These are phyloP conservation scores for Coregonus ussuriensis DNA, from an alignment of 2,797 vertebrate species.

Conservation along the genomic window DNA sequence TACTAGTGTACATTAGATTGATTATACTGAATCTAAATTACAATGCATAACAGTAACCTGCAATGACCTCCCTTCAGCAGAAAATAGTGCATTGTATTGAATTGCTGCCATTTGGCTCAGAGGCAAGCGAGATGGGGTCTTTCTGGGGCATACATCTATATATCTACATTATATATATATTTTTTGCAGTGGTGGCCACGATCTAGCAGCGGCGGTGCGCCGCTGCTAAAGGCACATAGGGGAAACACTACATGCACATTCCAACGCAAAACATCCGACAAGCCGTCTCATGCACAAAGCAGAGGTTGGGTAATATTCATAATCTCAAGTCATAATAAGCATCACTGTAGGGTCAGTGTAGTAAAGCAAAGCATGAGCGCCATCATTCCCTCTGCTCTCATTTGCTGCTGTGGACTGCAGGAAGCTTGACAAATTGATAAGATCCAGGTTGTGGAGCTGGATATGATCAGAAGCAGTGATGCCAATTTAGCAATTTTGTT, in stretches of 20 bases:
- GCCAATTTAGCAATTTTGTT: too few relatives aligned
- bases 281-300: constrained; percentile 40
- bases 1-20: neutral
- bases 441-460: neutral
- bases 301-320: constrained; percentile 23
- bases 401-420: neutral
- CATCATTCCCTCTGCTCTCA: constrained; percentile 14
- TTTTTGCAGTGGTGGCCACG: too few relatives aligned
- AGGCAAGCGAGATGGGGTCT: constrained; percentile 22
- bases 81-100: constrained; percentile 22
- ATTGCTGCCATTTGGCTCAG: constrained; percentile 12
- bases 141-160: too few relatives aligned
- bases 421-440: constrained; percentile 8
- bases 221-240: too few relatives aligned
- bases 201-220: too few relatives aligned
- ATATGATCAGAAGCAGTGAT: neutral
- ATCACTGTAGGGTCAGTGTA: constrained; percentile 4
- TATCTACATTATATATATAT: too few relatives aligned
- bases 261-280: constrained; percentile 39
- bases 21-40: neutral
- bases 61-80: neutral
- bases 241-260: constrained; percentile 29
- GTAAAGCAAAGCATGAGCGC: constrained; percentile 7
- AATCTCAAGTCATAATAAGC: neutral
- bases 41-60: neutral